Percentiles rank a stretch among this genome's conserved stretches.
Conservation (phyloP, 2,888 invertebrate genomes). For the Julus scandinavius region DNA sequence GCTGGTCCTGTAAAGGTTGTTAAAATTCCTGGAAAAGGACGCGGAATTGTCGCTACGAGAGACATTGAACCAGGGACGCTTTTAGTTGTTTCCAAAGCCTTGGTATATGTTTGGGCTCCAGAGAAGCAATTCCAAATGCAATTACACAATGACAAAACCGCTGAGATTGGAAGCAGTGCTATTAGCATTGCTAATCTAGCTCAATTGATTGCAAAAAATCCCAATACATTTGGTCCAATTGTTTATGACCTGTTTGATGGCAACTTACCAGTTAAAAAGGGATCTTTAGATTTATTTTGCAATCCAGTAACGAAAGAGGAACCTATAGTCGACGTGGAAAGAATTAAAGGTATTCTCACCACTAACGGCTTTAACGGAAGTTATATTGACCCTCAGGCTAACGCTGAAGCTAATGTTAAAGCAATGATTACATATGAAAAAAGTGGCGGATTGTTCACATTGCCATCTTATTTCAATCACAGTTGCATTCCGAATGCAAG, state of each 20-base stretch:
- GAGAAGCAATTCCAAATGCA: not conserved
- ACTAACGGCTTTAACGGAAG: not conserved
- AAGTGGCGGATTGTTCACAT: not conserved
- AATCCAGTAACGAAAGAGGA: slow-evolving; percentile 9
- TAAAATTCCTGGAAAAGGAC: slow-evolving; percentile 2
- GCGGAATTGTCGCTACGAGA: slow-evolving; percentile 31
- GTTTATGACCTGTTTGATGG: not conserved
- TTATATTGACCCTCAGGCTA: not conserved
- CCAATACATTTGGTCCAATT: slow-evolving; percentile 21
- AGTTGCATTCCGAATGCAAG: slow-evolving; percentile 28
- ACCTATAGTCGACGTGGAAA: slow-evolving; percentile 33
- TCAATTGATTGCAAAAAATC: slow-evolving; percentile 37
- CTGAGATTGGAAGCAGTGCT: not conserved
- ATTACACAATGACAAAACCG: not conserved
- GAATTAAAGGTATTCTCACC: not conserved
- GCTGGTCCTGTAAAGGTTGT: not conserved
- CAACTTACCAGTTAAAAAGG: not conserved
- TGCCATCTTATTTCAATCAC: slow-evolving; percentile 47
- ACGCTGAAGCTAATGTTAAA: not conserved
- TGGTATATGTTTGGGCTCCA: not conserved
- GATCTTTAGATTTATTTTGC: not conserved
- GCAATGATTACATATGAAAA: not conserved
- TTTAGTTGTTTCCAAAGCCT: slow-evolving; percentile 25
- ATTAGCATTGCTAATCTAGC: not conserved
- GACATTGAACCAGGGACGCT: slow-evolving; percentile 29